These are phyloP conservation scores for Pygoscelis antarcticus DNA, from an alignment of 2,113 vertebrate species.

Conservation along the genomic window DNA sequence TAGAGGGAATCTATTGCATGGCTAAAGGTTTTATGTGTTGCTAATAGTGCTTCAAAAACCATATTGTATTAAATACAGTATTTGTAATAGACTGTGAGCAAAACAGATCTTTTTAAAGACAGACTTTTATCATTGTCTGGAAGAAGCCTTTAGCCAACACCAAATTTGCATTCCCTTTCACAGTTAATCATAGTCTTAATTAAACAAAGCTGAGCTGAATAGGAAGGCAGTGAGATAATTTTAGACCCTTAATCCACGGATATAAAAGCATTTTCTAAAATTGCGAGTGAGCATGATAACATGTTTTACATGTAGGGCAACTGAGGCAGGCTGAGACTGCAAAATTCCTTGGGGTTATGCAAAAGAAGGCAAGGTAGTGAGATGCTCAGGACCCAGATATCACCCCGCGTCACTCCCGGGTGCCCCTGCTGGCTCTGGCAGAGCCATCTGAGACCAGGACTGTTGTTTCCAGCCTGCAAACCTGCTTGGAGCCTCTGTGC, in stretches of 20 bases:
- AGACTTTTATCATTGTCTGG: background rate
- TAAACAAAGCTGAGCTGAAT: background rate
- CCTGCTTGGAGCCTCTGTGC: background rate
- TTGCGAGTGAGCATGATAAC: background rate
- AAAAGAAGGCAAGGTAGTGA: background rate
- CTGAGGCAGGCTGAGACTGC: background rate
- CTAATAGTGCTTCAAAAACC: background rate
- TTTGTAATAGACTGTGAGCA: background rate
- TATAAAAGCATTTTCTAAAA: background rate
- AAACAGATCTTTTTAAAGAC: background rate
- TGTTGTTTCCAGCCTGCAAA: background rate
- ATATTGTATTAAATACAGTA: background rate
- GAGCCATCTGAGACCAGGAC: background rate
- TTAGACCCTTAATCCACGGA: background rate
- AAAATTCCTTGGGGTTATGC: background rate
- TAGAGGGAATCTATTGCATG: background rate
- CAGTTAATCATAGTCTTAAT: background rate
- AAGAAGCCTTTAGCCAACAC: background rate
- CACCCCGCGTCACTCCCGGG: rapidly evolving
- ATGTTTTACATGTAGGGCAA: background rate
- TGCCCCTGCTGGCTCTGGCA: background rate
- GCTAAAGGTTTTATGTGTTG: constrained; percentile 2
- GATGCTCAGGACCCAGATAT: background rate
- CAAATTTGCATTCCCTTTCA: background rate
- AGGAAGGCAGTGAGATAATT: background rate